Conservation (phyloP, 37 sponge, comb jelly and placozoan species). For the Bolinopsis microptera region DNA sequence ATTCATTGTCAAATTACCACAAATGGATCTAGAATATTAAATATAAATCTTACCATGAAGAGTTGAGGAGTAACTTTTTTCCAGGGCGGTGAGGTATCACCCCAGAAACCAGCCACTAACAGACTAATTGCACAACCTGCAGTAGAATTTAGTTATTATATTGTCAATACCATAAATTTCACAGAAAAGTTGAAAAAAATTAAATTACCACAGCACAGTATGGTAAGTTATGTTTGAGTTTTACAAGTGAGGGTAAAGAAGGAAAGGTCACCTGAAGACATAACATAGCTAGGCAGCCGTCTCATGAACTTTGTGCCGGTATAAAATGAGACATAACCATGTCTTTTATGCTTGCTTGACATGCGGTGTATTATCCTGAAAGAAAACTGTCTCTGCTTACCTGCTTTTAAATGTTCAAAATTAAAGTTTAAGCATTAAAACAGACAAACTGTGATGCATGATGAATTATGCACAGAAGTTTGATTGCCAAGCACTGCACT, state of each 20-base stretch:
- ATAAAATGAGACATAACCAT: slow-evolving; percentile 49
- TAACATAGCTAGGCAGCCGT: slow-evolving; percentile 31
- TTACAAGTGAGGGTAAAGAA: too few relatives aligned
- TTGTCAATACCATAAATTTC: too few relatives aligned
- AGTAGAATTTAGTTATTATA: neutral
- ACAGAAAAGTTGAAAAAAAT: too few relatives aligned
- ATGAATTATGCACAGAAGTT: too few relatives aligned
- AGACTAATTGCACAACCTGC: slow-evolving; percentile 54
- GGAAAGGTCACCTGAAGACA: slow-evolving; percentile 59
- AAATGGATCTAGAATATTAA: neutral
- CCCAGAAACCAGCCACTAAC: slow-evolving; percentile 6
- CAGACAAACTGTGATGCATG: too few relatives aligned
- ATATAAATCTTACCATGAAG: slow-evolving; percentile 34
- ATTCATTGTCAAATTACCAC: too few relatives aligned
- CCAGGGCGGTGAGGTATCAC: neutral
- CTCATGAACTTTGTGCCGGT: slow-evolving; percentile 16
- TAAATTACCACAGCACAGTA: too few relatives aligned
- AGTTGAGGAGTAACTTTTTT: slow-evolving; percentile 14
- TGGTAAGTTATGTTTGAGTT: too few relatives aligned
- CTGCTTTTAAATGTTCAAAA: too few relatives aligned
- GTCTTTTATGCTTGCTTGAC: neutral
- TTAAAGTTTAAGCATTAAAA: too few relatives aligned
- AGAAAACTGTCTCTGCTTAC: too few relatives aligned
- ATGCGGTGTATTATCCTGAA: slow-evolving; percentile 17
- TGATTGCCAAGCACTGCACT: too few relatives aligned